Base-by-base conservation (phyloP, 30 jellyfish, hydroid and myxozoan species). In the Nemopilema nomurai region DNA sequence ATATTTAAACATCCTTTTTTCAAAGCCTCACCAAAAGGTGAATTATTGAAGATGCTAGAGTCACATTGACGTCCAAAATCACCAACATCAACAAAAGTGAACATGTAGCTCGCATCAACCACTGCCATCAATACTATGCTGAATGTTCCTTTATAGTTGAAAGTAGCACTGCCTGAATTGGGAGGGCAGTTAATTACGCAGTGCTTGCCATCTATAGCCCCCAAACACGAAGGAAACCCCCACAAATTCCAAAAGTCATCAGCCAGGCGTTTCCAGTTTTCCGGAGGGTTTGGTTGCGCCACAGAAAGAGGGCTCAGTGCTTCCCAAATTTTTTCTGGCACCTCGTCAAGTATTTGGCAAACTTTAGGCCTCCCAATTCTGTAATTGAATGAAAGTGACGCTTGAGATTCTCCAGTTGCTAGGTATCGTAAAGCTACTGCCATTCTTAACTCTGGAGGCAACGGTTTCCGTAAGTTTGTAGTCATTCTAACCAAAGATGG, bases 341-440 rank as follows among this genome's bases (percentile, higher is more conserved):
- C 86, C 19, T 76, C 76, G 71, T 76, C 66, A 3, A 76, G 71
- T 16, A 79, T 79, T 4, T 33, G 81, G 29, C 89, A 79, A 22
- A 79, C 89, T 63, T 67, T 79, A 16, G 73, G 63, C 41, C 80
- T 66, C 72, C 89, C 89, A 22, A 79, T 79, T 3, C 81, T 21
- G 30, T 0, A 79, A 62, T 79, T 79, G 81, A 16, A 79, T 22
- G 80, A 79, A 79, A 79, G 79, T 20, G 89, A 79, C 3, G 72
- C 89, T 49, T 25, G 71, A 4, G 85, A 82, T 67, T 82, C 84
- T 51, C 84, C 91, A n/a, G 85, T 82, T 64, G 90, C 90, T 16
- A 68, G 77, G 32, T 82, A 82, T 29, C 77, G 28, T 71, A 33
- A 31, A 4, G 91, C 68, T 28, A 82, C 83, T 18, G 86, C 77